These are phyloP conservation scores for Amphipyra tragopoginis DNA, from an alignment of 2,888 invertebrate species.

Conservation along the genomic window DNA sequence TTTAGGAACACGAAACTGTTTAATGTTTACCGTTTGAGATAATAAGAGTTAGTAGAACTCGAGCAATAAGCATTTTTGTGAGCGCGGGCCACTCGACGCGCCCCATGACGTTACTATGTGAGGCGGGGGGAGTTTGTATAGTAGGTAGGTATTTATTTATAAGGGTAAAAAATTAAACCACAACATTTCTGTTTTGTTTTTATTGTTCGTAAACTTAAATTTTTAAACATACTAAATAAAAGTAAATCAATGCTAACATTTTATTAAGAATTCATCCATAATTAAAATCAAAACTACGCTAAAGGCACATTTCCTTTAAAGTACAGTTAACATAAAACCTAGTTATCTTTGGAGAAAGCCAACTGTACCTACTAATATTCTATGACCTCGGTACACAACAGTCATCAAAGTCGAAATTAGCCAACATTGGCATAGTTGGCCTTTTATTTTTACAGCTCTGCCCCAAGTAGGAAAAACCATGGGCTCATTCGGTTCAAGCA, in stretches of 20 bases:
- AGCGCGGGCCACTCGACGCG: no score
- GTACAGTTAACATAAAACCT: not conserved
- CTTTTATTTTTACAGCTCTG: no score
- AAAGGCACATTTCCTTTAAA: not conserved
- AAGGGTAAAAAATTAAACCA: conserved; percentile 11
- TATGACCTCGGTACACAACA: not conserved
- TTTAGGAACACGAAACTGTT: no score
- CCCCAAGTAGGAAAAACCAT: no score
- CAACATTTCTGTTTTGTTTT: not conserved
- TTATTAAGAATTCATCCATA: not conserved
- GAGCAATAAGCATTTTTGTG: no score
- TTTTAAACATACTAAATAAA: conserved; percentile 9
- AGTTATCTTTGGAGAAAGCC: not conserved
- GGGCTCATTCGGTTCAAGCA: no score
- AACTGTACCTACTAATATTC: not conserved
- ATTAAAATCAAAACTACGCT: not conserved
- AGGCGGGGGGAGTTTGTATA: no score
- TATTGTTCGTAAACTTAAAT: conserved; percentile 32
- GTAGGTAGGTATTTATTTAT: no score
- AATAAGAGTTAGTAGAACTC: no score
- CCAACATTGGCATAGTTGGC: no score
- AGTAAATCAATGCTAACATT: conserved; percentile 6
- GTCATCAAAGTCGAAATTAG: not conserved
- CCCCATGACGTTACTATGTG: no score
- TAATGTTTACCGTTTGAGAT: no score